A percentile compares a stretch with the other conserved stretches of the same genome.
Conservation (phyloP, 2,797 vertebrate species). For the Mycteria americana region DNA sequence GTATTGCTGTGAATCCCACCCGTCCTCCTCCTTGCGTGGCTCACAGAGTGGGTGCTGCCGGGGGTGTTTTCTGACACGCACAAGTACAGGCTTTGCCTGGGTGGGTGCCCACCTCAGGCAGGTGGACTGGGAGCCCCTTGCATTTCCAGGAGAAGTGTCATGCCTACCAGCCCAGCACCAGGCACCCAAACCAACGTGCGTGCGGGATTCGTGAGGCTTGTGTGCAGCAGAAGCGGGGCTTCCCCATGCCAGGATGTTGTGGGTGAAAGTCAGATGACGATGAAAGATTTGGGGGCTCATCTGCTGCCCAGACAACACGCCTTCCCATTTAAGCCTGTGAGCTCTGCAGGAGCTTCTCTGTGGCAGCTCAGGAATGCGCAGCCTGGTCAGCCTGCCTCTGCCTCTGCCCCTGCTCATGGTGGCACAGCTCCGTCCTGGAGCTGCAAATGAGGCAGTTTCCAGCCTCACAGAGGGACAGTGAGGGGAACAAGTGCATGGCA, state of each 20-base stretch:
- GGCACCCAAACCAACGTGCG: rapidly evolving
- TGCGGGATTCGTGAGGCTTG: rapidly evolving
- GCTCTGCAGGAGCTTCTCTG: neutral
- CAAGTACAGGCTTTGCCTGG: neutral
- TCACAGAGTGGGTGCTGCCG: neutral
- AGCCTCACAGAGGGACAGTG: neutral
- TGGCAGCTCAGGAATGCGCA: neutral
- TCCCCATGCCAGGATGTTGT: rapidly evolving
- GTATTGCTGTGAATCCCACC: neutral
- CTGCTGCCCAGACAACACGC: too few relatives aligned
- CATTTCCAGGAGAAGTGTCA: neutral
- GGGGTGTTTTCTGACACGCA: neutral
- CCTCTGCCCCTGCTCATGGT: neutral
- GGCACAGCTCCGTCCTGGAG: neutral
- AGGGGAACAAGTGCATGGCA: neutral
- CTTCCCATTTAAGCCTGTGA: neutral
- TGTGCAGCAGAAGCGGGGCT: neutral
- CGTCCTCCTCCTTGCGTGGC: rapidly evolving
- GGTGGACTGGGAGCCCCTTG: neutral
- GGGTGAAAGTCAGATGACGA: neutral
- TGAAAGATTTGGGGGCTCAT: neutral
- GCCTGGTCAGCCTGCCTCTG: neutral
- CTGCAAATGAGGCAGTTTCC: neutral
- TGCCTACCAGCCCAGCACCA: neutral
- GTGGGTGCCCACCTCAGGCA: neutral